phyloP scores from a whole-genome alignment of 2,113 vertebrate species.

The Globicephala melas region DNA sequence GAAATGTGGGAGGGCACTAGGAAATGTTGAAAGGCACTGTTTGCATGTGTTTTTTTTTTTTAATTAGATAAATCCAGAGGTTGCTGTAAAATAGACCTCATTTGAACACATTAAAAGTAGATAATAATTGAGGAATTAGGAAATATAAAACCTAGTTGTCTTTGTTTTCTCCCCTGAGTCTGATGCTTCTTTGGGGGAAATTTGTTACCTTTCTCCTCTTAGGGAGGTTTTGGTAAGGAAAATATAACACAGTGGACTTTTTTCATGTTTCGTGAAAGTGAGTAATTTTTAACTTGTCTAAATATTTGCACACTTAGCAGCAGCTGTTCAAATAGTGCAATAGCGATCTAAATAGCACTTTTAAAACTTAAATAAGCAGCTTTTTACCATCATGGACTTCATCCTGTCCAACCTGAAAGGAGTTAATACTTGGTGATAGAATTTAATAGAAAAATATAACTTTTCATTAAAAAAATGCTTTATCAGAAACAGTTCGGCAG shows the following conservation, averaged over 20 bases:
- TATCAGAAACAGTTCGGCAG: background rate
- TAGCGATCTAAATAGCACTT: background rate
- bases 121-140: slow-evolving; percentile 41
- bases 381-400: slow-evolving; percentile 27
- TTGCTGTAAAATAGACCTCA: slow-evolving; percentile 34
- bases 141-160: slow-evolving; percentile 21
- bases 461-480: background rate
- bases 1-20: background rate
- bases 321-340: slow-evolving; percentile 3
- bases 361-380: slow-evolving; percentile 33
- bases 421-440: background rate
- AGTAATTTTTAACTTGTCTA: background rate
- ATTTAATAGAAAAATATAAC: slow-evolving; percentile 10
- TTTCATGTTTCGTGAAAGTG: slow-evolving; percentile 44
- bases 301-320: background rate
- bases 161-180: slow-evolving; percentile 26
- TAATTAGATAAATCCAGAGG: slow-evolving; percentile 16
- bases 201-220: background rate
- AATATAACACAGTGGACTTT: background rate
- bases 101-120: slow-evolving; percentile 36
- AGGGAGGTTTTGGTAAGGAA: background rate
- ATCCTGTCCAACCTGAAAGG: background rate
- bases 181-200: slow-evolving; percentile 23
- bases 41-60: background rate
- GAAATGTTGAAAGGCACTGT: background rate